Evolutionary conservation across 2,113 vertebrate species (phyloP).

Genomic region (Shinisaurus crocodilurus): DNA sequence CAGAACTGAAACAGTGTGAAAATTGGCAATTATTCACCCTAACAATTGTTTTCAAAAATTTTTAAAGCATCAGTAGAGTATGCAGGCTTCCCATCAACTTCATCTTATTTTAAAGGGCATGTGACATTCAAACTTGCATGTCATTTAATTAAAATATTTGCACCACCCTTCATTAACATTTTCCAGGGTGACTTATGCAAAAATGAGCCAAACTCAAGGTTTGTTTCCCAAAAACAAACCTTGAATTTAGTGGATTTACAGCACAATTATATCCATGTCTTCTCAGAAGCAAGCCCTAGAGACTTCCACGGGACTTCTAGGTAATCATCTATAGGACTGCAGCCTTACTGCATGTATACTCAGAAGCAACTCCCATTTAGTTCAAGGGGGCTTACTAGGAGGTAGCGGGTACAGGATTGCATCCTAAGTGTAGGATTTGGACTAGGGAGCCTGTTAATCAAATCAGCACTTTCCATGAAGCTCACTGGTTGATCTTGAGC

Average conservation of each 20-base stretch:
- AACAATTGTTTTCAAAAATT: background rate
- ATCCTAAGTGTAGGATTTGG: too few relatives aligned
- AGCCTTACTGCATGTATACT: background rate
- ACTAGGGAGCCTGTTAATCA: too few relatives aligned
- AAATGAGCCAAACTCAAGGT: background rate
- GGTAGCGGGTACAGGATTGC: too few relatives aligned
- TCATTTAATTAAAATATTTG: background rate
- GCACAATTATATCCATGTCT: background rate
- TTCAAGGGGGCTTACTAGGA: too few relatives aligned
- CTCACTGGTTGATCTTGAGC: too few relatives aligned
- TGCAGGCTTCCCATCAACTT: background rate
- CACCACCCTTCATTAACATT: background rate
- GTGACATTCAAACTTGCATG: background rate
- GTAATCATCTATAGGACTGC: background rate
- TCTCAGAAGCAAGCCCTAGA: too few relatives aligned
- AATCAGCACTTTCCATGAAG: too few relatives aligned
- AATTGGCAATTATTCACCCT: background rate
- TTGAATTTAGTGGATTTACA: background rate
- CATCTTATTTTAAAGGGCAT: background rate
- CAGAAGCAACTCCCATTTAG: too few relatives aligned
- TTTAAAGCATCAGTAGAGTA: background rate
- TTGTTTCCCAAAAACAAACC: background rate
- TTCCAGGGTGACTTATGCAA: background rate
- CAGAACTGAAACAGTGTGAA: constrained; percentile 19
- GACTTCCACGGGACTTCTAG: too few relatives aligned